Evolutionary conservation across 2,113 vertebrate genomes (phyloP).

Genomic region (Rhabdomys dilectus): DNA sequence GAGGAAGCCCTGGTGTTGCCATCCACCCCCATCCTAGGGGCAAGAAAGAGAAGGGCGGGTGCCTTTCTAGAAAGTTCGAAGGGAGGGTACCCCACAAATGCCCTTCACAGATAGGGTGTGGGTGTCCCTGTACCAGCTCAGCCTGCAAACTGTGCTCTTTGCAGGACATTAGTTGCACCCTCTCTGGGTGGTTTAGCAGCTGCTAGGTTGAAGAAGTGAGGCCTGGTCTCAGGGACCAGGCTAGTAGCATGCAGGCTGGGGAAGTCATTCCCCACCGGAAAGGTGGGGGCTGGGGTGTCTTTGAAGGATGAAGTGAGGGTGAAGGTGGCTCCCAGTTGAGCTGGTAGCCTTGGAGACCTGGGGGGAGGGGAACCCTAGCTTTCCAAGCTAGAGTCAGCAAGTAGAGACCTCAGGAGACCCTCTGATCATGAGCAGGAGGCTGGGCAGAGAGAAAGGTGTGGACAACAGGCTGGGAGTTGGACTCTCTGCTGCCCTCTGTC

Average conservation of each 20-base stretch:
- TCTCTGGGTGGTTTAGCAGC: not conserved
- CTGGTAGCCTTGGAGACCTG: not conserved
- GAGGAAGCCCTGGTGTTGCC: constrained; percentile 72
- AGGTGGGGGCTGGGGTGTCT: not conserved
- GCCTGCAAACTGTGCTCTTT: not conserved
- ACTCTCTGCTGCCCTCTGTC: not conserved
- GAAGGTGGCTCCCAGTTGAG: not conserved
- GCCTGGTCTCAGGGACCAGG: not conserved
- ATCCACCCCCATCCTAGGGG: not conserved
- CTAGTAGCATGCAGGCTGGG: accelerated
- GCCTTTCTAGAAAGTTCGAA: constrained; percentile 55
- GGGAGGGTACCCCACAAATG: constrained; percentile 18
- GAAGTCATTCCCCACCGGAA: not conserved
- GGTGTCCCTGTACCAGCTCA: not conserved
- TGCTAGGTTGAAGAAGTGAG: not conserved
- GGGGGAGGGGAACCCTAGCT: too few species aligned
- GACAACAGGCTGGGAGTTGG: not conserved
- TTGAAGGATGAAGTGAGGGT: not conserved
- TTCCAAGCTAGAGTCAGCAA: not conserved
- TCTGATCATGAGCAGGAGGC: not conserved
- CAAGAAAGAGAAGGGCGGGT: constrained; percentile 49
- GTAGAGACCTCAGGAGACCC: not conserved
- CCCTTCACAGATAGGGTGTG: not conserved
- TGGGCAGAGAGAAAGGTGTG: accelerated
- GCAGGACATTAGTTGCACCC: not conserved